Evolutionary conservation across 2,888 invertebrate genomes (phyloP).

Genomic region (Tachystola acroxantha): DNA sequence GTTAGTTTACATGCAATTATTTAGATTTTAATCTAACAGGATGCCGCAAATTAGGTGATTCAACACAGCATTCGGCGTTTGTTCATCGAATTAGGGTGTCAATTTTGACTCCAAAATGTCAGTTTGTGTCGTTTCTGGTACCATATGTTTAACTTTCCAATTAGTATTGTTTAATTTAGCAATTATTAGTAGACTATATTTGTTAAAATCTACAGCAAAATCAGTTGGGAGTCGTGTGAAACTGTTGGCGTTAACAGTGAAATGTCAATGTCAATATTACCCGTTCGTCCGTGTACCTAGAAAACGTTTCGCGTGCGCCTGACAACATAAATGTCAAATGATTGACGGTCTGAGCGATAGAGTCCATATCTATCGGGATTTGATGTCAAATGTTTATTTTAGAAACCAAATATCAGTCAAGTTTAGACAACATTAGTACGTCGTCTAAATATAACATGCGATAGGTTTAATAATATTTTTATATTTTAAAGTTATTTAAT

Average conservation of each 20-base stretch:
- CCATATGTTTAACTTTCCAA: conserved; percentile 18
- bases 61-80: conserved; percentile 23
- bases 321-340: conserved; percentile 17
- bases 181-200: conserved; percentile 10
- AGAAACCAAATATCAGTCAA: conserved; percentile 21
- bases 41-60: conserved; percentile 48
- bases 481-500: no score
- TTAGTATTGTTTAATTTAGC: conserved; percentile 17
- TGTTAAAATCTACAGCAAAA: conserved; percentile 15
- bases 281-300: conserved; percentile 20
- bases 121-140: background rate
- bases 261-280: conserved; percentile 25
- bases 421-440: conserved; percentile 8
- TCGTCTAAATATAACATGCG: conserved; percentile 2
- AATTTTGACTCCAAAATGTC: background rate
- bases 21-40: conserved; percentile 55
- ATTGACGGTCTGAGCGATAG: conserved; percentile 18
- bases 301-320: conserved; percentile 27
- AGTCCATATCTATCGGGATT: conserved; percentile 5
- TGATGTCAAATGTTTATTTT: conserved; percentile 13
- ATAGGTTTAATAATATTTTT: no score
- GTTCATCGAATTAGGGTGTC: conserved; percentile 19
- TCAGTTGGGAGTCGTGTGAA: conserved; percentile 26
- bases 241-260: conserved; percentile 20
- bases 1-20: conserved; percentile 42